Evolutionary conservation across 1,140 invertebrate genomes (phyloP).

Genomic region (Wiebesia pumilae): DNA sequence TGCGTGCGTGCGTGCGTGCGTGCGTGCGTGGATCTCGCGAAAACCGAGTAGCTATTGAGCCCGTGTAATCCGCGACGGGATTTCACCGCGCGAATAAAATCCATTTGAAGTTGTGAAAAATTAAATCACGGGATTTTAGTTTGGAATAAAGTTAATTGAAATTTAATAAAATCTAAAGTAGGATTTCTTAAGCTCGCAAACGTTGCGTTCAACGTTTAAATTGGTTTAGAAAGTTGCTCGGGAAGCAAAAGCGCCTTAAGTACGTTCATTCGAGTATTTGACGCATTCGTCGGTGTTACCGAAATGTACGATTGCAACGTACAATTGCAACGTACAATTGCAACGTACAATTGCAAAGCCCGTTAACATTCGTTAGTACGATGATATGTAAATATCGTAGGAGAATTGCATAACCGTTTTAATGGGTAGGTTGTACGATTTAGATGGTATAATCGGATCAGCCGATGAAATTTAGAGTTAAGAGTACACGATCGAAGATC

Average conservation of each 20-base stretch:
- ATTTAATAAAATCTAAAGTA: background rate
- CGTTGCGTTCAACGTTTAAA: background rate
- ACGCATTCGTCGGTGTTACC: too few species aligned
- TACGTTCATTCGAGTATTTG: background rate
- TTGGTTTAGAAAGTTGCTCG: background rate
- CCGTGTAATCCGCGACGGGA: background rate
- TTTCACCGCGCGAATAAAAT: background rate
- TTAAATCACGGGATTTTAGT: background rate
- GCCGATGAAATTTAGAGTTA: background rate
- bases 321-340: too few species aligned
- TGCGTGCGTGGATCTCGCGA: background rate
- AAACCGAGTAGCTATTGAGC: background rate
- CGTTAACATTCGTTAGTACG: too few species aligned
- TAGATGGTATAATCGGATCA: background rate
- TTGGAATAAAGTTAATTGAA: background rate
- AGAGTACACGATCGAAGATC: background rate
- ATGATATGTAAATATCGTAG: background rate
- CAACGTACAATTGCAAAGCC: too few species aligned
- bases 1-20: background rate
- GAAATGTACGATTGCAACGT: too few species aligned
- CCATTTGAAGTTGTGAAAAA: background rate
- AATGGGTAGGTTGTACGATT: background rate
- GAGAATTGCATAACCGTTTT: background rate
- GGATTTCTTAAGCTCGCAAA: too few species aligned
- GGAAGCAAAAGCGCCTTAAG: too few species aligned